phyloP scores from a whole-genome alignment of 2,888 invertebrate species.

The Dasysyrphus albostriatus region DNA sequence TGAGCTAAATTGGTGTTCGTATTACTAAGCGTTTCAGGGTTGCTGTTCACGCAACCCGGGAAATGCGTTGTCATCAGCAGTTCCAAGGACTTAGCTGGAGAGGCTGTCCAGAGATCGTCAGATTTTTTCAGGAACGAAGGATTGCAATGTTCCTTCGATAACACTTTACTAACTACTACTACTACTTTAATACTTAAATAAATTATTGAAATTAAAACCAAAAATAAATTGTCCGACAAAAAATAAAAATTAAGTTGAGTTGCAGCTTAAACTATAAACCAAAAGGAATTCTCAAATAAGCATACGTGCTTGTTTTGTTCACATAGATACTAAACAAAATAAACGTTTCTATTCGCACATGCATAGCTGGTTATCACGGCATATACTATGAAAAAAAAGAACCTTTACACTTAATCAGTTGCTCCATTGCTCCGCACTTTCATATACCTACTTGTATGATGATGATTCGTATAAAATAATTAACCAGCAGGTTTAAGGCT shows the following conservation, averaged over 20 bases:
- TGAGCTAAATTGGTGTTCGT: no score
- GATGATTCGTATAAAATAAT: conserved; percentile 45
- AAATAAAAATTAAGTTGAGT: conserved; percentile 58
- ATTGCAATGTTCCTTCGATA: no score
- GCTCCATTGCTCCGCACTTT: conserved; percentile 14
- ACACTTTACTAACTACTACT: no score
- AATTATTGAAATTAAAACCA: no score
- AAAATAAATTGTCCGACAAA: not conserved
- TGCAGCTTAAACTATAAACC: conserved; percentile 44
- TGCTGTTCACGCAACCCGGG: no score
- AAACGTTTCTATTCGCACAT: conserved; percentile 41
- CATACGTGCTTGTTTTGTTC: conserved; percentile 47
- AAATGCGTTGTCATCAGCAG: no score
- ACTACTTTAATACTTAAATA: no score
- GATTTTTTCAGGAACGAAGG: no score
- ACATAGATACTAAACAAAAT: conserved; percentile 23
- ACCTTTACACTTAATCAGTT: conserved; percentile 40
- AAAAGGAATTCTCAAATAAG: conserved; percentile 47
- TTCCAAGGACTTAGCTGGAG: no score
- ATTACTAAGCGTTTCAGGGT: no score
- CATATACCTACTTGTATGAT: not conserved
- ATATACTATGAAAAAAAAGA: conserved; percentile 14
- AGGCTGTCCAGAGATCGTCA: no score
- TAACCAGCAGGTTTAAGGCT: conserved; percentile 72
- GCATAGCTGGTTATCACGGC: conserved; percentile 15